Evolutionary conservation across 2,797 vertebrate species (phyloP).

Genomic region (Huso huso): DNA sequence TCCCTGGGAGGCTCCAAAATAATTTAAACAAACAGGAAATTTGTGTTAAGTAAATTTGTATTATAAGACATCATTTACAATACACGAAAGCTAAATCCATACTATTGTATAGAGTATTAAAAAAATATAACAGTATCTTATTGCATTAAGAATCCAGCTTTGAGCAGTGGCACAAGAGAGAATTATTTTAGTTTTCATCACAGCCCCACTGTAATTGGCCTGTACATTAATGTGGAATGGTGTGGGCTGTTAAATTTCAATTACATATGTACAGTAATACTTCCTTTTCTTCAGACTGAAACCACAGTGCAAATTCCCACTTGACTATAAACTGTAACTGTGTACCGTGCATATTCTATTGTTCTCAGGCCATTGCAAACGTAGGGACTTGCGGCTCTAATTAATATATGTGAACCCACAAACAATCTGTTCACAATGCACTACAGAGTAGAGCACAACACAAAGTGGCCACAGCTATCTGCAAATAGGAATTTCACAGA

Average conservation of each 20-base stretch:
- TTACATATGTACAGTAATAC: not conserved
- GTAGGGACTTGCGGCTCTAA: conserved; percentile 20
- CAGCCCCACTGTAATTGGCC: not conserved
- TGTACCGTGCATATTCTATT: conserved; percentile 5
- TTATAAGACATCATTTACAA: too few species aligned
- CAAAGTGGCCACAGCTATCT: conserved; percentile 6
- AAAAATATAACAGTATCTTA: too few species aligned
- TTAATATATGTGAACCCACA: not conserved
- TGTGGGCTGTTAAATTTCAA: not conserved
- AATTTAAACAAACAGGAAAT: too few species aligned
- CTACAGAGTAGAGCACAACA: not conserved
- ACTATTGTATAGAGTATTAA: too few species aligned
- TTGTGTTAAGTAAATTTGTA: too few species aligned
- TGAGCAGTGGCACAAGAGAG: too few species aligned
- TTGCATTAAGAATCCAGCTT: too few species aligned
- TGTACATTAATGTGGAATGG: not conserved
- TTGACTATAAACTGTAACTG: conserved; percentile 22
- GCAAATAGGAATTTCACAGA: conserved; percentile 1
- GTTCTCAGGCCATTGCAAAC: conserved; percentile 16
- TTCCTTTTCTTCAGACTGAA: conserved; percentile 13
- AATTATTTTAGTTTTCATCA: too few species aligned
- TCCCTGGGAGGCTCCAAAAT: too few species aligned
- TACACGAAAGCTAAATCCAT: too few species aligned
- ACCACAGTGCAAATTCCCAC: conserved; percentile 11
- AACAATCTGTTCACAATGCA: not conserved